Evolutionary conservation across 1,140 invertebrate species (phyloP).

Genomic region (Zaprionus lachaisei): DNA sequence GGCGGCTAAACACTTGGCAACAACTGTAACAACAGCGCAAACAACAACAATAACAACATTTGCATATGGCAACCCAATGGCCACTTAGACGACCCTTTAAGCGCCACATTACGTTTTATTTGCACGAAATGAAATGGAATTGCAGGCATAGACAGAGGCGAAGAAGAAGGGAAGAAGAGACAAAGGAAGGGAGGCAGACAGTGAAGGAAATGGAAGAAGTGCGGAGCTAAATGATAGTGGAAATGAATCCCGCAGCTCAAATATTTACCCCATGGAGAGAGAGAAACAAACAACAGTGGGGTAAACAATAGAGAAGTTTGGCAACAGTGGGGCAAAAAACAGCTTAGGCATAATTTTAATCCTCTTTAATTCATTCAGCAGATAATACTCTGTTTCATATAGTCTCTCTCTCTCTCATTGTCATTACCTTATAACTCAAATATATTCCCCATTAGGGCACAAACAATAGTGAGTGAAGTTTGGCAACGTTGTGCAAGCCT

Average conservation of each 20-base stretch:
- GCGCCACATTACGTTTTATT: constrained; percentile 53
- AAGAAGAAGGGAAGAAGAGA: not conserved
- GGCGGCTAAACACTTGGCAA: constrained; percentile 46
- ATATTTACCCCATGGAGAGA: constrained; percentile 10
- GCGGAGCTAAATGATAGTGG: not conserved
- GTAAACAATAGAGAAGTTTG: not conserved
- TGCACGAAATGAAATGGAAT: constrained; percentile 21
- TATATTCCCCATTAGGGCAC: not conserved
- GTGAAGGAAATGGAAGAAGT: not conserved
- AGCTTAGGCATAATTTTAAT: no score
- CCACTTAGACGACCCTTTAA: constrained; percentile 48
- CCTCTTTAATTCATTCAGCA: no score
- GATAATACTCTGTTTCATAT: no score
- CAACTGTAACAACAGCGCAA: constrained; percentile 28
- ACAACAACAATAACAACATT: constrained; percentile 27
- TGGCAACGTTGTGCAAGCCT: not conserved
- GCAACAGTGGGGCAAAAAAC: no score
- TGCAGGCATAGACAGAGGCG: not conserved
- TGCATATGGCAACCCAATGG: constrained; percentile 43
- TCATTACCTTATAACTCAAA: no score
- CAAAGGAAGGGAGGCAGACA: not conserved
- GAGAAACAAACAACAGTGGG: constrained; percentile 1
- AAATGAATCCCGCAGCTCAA: constrained; percentile 12
- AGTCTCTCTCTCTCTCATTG: no score
- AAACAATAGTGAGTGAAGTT: not conserved